Evolutionary conservation across 1,140 invertebrate genomes (phyloP).

Genomic region (Cyclargus thomasi): DNA sequence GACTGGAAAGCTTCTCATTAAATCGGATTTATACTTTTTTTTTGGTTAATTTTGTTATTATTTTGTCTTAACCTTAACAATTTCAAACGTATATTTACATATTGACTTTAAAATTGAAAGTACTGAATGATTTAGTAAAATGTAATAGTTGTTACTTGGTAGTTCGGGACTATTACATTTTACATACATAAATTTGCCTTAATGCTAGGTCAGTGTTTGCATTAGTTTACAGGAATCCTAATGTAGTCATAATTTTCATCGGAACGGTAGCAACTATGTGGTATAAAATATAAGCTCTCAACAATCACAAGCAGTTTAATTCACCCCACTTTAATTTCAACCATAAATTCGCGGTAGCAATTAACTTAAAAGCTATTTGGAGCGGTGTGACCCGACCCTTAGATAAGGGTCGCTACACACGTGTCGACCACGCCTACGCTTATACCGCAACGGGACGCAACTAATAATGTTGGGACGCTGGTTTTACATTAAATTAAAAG

Average conservation of each 20-base stretch:
- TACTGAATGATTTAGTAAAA: too few species aligned
- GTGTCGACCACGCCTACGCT: constrained; percentile 54
- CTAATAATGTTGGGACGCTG: constrained; percentile 10
- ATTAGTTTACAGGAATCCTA: too few species aligned
- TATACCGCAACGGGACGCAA: constrained; percentile 28
- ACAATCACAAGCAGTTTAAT: constrained; percentile 30
- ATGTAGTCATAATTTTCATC: background rate
- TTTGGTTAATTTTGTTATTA: too few species aligned
- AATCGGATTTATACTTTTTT: too few species aligned
- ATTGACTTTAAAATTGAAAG: too few species aligned
- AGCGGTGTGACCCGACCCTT: constrained; percentile 53
- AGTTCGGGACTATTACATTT: too few species aligned
- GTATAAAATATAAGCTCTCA: background rate
- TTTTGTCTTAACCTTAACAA: too few species aligned
- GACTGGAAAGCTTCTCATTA: too few species aligned
- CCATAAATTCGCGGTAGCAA: constrained; percentile 56
- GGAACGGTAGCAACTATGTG: background rate
- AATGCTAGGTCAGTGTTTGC: too few species aligned
- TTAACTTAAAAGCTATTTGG: constrained; percentile 67
- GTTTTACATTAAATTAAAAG: constrained; percentile 5
- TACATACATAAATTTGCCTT: too few species aligned
- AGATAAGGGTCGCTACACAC: constrained; percentile 54
- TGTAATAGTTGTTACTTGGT: too few species aligned
- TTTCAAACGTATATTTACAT: too few species aligned
- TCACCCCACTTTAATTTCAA: constrained; percentile 49